phyloP scores from a whole-genome alignment of 2,113 vertebrate genomes.

The Scatophagus argus region DNA sequence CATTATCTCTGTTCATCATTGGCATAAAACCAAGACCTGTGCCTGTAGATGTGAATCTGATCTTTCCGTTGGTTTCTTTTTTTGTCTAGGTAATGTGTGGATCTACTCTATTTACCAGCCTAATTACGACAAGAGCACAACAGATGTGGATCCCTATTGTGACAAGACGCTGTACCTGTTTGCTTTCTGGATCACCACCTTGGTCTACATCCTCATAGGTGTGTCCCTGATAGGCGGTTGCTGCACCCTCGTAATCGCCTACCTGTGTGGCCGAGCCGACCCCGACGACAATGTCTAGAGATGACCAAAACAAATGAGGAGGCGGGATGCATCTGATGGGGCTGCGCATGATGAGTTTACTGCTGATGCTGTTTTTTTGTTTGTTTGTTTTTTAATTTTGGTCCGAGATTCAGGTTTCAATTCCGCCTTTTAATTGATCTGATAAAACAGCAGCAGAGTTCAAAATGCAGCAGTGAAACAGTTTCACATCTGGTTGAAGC shows the following conservation, averaged over 20 bases:
- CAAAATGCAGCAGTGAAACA: too few relatives aligned
- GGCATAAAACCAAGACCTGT: too few relatives aligned
- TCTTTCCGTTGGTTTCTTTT: neutral
- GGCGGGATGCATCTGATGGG: neutral
- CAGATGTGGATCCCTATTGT: constrained; percentile 46
- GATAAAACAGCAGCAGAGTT: too few relatives aligned
- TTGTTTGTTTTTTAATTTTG: too few relatives aligned
- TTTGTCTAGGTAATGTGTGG: constrained; percentile 81
- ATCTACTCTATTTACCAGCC: constrained; percentile 83
- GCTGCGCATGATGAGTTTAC: neutral
- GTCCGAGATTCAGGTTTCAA: too few relatives aligned
- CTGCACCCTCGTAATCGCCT: constrained; percentile 43
- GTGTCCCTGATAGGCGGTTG: neutral
- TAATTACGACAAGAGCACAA: constrained; percentile 69
- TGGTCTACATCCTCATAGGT: constrained; percentile 69
- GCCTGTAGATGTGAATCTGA: neutral
- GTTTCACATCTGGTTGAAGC: too few relatives aligned
- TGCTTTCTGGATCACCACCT: constrained; percentile 81
- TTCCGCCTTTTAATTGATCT: too few relatives aligned
- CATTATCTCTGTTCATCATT: too few relatives aligned
- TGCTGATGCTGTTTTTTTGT: neutral
- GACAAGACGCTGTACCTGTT: constrained; percentile 79
- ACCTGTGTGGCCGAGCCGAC: constrained; percentile 47
- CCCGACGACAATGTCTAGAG: constrained; percentile 37
- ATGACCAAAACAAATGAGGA: neutral